Base-by-base conservation (phyloP, 2,888 invertebrate genomes). In the Caenorhabditis sp. region DNA sequence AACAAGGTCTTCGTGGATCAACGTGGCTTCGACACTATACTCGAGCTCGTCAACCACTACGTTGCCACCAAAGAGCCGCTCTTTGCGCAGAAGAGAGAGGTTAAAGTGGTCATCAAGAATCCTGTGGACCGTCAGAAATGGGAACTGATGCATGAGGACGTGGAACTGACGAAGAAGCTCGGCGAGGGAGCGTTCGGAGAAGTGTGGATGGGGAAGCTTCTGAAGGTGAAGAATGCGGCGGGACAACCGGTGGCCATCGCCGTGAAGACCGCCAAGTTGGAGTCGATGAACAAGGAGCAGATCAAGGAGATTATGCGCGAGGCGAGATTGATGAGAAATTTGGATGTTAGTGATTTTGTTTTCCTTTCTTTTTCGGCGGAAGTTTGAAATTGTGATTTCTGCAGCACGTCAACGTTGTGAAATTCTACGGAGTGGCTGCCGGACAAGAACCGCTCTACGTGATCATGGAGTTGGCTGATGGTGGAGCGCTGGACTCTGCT, bases 151-250 rank as follows among this genome's bases (percentile, higher is more conserved):
- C 90, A 89, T 59, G 85, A 86, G 6, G 86, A 89, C 44, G 86
- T 90, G 44, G 66, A 66, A 19, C 56, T 82, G 47, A 82, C 82
- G 28, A 90, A 89, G 79, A 89, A 89, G 73, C 69, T 89, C 26
- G 90, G 90, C 44, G 89, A 88, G 47, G 87, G 89, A 51, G 89
- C 89, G 10, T 89, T 89, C 69, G 89, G 89, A 49, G 89, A 89
- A 68, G 89, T 89, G 1, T 79, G 70, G 70, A 70, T 63, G 28
- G 79, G 70, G 6, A 63, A 47, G 12, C 26, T 79, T 5, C n/a
- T 56, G 63, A 70, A 69, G 35, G 56, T 79, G 22, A 2, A 31
- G 10, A 64, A 54, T 49, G n/a, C 47, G 6, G 24, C 38, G 19
- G 66, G 66, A 16, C 59, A 61, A 47, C 73, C 58, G 41, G 69